Base-by-base conservation (phyloP, 2,888 invertebrate genomes). In the Nasonia oneida region DNA sequence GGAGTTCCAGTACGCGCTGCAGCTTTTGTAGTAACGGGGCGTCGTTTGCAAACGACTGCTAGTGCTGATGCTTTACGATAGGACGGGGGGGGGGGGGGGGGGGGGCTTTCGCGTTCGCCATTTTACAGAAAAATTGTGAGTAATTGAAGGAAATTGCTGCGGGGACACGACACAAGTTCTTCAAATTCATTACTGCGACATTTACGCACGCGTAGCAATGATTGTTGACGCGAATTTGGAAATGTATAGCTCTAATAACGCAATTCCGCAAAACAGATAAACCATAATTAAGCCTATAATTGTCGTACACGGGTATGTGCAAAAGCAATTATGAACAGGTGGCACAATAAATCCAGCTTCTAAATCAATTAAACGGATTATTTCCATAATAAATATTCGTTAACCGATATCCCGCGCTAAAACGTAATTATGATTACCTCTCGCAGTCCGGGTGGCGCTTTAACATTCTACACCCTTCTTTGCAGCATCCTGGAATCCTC, bases 381-480 rank as follows among this genome's bases (percentile, higher is more conserved):
- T 53, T 14, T 53, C 53, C 18, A 5, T 1, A 18, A 5, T 1
- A 18, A 10, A 15, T 53, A 15, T 15, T 53, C 37, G 37, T 37
- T 29, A 29, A 29, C 29, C 37, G 3, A 37, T 37, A 1, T 37
- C 37, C 37, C 4, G 4, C 4, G 4, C 37, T 37, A 42, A 6
- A 42, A 42, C 42, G 42, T 6, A 42, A 6, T 42, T 42, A 8
- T n/a, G 37, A 64, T 75, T 86, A 86, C 86, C 86, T 86, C 81
- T 78, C 53, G 5, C 74, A 57, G 57, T 47, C 12, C 53, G 47
- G 53, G 10, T 47, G 29, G 33, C 42, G 70, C 47, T 83, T 64
- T 70, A 81, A 81, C 86, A 86, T 86, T 18, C 64, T 86, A 71
- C 73, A 64, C 73, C 77, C 42, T 76, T 83, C 80, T 81, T 77